phyloP scores from a whole-genome alignment of 2,113 vertebrate species.

The Hemiprocne comata region DNA sequence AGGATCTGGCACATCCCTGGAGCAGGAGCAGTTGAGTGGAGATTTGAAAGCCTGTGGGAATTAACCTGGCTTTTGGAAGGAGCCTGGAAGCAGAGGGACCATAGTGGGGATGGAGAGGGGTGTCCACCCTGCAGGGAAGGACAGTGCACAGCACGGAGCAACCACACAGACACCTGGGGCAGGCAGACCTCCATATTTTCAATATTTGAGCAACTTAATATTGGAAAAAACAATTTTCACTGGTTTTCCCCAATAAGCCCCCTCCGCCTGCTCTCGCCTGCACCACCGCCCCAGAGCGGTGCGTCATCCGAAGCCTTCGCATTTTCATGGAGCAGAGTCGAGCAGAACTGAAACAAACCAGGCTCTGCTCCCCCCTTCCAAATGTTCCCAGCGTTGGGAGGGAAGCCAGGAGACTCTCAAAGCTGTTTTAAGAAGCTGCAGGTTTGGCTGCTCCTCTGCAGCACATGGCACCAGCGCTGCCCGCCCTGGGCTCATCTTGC shows the following conservation, averaged over 20 bases:
- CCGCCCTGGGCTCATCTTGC: fast-evolving
- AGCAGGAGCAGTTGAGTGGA: not conserved
- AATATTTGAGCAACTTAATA: not conserved
- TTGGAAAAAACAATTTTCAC: not conserved
- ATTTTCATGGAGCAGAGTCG: not conserved
- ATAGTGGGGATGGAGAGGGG: not conserved
- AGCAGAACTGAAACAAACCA: not conserved
- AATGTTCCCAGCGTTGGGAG: not conserved
- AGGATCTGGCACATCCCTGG: not conserved
- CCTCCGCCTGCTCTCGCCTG: not conserved
- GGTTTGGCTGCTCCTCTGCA: not conserved
- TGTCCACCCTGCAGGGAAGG: not conserved
- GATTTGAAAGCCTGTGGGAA: not conserved
- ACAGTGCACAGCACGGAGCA: fast-evolving
- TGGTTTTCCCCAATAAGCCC: not conserved
- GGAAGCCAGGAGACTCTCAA: not conserved
- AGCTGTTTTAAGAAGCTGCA: not conserved
- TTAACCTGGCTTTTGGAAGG: not conserved
- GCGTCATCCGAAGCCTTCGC: not conserved
- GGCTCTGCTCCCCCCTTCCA: conserved; percentile 41
- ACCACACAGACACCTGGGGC: fast-evolving
- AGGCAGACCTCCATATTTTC: not conserved
- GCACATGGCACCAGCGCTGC: not conserved
- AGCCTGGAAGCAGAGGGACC: fast-evolving
- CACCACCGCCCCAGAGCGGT: not conserved